These are phyloP conservation scores for Cremastinae sp. DNA, from an alignment of 2,888 invertebrate species.

Conservation along the genomic window DNA sequence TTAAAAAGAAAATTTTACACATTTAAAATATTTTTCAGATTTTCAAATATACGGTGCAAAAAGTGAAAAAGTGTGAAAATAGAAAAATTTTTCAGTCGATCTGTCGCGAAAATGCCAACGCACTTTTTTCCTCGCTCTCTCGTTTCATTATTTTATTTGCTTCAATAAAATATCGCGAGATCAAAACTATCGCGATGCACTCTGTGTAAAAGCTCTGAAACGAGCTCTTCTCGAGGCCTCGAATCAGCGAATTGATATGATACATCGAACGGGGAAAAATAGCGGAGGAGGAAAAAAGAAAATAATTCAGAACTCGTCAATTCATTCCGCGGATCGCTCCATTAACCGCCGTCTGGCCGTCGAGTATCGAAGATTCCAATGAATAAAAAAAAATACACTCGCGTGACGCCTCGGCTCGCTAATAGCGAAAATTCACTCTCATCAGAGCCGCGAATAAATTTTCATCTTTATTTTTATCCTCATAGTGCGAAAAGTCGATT, in stretches of 20 bases:
- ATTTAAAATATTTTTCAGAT: too few relatives aligned
- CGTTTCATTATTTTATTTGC: too few relatives aligned
- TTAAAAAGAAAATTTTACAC: too few relatives aligned
- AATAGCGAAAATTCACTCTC: background rate
- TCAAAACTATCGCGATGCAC: constrained; percentile 17
- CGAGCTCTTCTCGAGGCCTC: background rate
- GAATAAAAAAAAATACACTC: background rate
- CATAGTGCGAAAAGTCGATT: too few relatives aligned
- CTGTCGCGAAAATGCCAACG: constrained; percentile 50
- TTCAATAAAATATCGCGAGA: constrained; percentile 23
- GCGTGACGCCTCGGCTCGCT: background rate
- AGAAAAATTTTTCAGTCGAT: constrained; percentile 32
- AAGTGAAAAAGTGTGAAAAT: background rate
- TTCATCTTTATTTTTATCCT: too few relatives aligned
- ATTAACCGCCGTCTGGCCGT: constrained; percentile 4
- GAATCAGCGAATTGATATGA: constrained; percentile 9
- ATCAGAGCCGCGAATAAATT: background rate
- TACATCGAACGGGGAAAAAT: constrained; percentile 15
- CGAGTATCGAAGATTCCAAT: background rate
- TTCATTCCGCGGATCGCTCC: constrained; percentile 18
- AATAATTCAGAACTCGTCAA: constrained; percentile 31
- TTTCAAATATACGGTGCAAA: too few relatives aligned
- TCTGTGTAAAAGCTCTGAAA: background rate
- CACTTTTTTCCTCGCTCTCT: constrained; percentile 20
- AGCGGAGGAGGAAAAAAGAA: constrained; percentile 9